A percentile compares a stretch with the other conserved stretches of the same genome.
phyloP scores from a whole-genome alignment of 2,797 vertebrate species.

The Telmatherina bonti region DNA sequence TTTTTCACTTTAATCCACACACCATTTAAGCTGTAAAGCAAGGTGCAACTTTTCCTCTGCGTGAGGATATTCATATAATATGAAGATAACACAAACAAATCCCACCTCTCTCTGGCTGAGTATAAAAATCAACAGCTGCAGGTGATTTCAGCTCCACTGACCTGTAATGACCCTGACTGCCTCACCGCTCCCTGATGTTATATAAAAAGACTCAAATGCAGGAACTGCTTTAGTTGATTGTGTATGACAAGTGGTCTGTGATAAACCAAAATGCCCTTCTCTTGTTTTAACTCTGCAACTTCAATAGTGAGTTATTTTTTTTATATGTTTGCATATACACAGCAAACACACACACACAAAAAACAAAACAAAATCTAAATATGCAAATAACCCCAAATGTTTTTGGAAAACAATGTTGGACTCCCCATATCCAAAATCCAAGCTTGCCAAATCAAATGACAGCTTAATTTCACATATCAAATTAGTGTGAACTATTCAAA shows the following conservation, averaged over 20 bases:
- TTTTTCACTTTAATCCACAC: not conserved
- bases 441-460: not conserved
- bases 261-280: slow-evolving; percentile 37
- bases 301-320: not conserved
- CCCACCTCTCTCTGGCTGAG: not conserved
- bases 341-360: not conserved
- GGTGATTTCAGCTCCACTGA: slow-evolving; percentile 44
- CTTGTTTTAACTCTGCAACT: slow-evolving; percentile 6
- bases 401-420: not conserved
- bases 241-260: slow-evolving; percentile 59
- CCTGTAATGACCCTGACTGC: slow-evolving; percentile 34
- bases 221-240: slow-evolving; percentile 49
- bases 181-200: slow-evolving; percentile 27
- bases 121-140: slow-evolving; percentile 34
- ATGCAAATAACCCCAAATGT: not conserved
- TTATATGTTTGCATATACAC: not conserved
- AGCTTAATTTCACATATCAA: not conserved
- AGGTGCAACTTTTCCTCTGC: not conserved
- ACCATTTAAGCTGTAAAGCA: not conserved
- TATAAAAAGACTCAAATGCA: slow-evolving; percentile 38
- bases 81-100: slow-evolving; percentile 21
- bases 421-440: not conserved
- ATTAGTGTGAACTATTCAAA: not conserved
- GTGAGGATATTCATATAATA: slow-evolving; percentile 4
- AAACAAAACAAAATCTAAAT: not conserved